These are phyloP conservation scores for Salmo trutta DNA, from an alignment of 2,797 vertebrate species.

Conservation along the genomic window DNA sequence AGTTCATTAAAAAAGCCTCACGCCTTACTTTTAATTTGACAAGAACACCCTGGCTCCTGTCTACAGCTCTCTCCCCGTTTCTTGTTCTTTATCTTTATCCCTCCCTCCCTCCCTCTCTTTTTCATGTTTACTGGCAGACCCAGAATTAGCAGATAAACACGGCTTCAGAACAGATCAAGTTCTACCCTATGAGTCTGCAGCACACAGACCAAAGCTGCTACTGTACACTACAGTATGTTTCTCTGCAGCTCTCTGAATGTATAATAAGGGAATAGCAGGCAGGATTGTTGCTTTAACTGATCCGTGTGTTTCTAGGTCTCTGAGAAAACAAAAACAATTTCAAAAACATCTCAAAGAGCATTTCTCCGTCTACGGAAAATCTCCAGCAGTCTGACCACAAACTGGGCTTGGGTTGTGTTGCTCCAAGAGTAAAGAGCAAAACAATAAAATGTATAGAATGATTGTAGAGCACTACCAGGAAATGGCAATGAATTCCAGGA, in stretches of 20 bases:
- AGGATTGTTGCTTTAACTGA: slow-evolving; percentile 48
- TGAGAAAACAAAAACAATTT: neutral
- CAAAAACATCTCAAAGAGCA: slow-evolving; percentile 31
- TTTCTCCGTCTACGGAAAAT: slow-evolving; percentile 45
- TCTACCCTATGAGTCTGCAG: neutral
- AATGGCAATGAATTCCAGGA: slow-evolving; percentile 28
- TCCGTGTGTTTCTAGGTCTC: slow-evolving; percentile 42
- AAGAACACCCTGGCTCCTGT: slow-evolving; percentile 14
- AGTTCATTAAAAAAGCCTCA: slow-evolving; percentile 48
- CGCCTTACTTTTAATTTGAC: slow-evolving; percentile 42
- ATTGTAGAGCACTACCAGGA: slow-evolving; percentile 38
- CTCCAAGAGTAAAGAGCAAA: slow-evolving; percentile 39
- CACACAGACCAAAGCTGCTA: slow-evolving; percentile 16
- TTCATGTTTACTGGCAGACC: too few species aligned
- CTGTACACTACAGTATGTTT: slow-evolving; percentile 41
- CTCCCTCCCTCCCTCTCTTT: neutral
- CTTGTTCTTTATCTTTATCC: slow-evolving; percentile 20
- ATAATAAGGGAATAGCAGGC: slow-evolving; percentile 42
- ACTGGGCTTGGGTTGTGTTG: slow-evolving; percentile 28
- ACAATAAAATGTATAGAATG: slow-evolving; percentile 46
- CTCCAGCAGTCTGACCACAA: slow-evolving; percentile 47
- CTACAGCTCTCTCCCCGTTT: neutral
- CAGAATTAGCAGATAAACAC: slow-evolving; percentile 35
- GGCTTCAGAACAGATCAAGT: slow-evolving; percentile 25
- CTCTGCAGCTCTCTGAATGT: slow-evolving; percentile 28